Percentiles rank a stretch among this genome's conserved stretches.
Evolutionary conservation across 2,888 invertebrate species (phyloP).

Genomic region (Scaptomyza tumidula): DNA sequence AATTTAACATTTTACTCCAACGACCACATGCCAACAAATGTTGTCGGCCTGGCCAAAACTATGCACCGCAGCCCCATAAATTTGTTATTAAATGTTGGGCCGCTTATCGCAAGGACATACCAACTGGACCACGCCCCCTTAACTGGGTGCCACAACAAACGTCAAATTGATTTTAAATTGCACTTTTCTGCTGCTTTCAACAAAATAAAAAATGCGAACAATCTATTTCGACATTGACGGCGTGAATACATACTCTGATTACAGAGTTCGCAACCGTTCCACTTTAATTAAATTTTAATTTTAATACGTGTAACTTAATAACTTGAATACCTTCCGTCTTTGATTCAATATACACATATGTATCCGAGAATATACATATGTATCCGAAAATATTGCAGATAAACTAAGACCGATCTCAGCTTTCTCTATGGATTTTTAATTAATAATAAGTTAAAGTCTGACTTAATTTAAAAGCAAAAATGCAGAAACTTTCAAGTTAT

Average conservation of each 20-base stretch:
- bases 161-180: constrained; percentile 79
- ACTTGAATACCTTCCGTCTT: too few species aligned
- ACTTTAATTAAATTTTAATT: too few species aligned
- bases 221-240: background rate
- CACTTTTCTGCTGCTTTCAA: constrained; percentile 26
- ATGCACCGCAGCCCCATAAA: constrained; percentile 67
- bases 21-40: constrained; percentile 44
- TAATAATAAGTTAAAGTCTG: too few species aligned
- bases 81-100: constrained; percentile 61
- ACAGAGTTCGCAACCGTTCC: background rate
- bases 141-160: constrained; percentile 39
- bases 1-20: constrained; percentile 67
- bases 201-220: background rate
- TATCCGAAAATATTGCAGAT: too few species aligned
- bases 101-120: constrained; percentile 66
- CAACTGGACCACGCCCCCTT: constrained; percentile 44
- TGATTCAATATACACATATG: too few species aligned
- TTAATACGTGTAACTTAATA: too few species aligned
- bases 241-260: background rate
- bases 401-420: too few species aligned
- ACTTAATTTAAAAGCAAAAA: too few species aligned
- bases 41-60: constrained; percentile 67
- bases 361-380: too few species aligned
- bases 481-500: too few species aligned
- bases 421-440: too few species aligned